Evolutionary conservation across 2,113 vertebrate genomes (phyloP), one percentile per base, ranked within the genome.

Genomic region (Oncorhynchus nerka): DNA sequence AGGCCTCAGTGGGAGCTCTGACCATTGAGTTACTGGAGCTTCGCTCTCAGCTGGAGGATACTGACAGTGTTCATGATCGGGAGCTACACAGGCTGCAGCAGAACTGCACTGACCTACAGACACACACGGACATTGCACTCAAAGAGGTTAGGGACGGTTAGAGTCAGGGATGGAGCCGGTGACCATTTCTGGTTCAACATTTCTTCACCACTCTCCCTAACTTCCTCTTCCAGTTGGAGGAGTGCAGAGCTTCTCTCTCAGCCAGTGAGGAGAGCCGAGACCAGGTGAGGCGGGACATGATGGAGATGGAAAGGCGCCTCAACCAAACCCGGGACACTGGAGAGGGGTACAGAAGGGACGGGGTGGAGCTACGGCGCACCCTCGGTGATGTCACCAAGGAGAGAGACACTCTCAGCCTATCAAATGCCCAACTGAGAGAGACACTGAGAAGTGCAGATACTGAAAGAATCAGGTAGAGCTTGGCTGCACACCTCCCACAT

Each of bases 351-450:
- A 91, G 92, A 64, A 86, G 94, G 86, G 94, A 95, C 55, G 84
- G 24, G 1, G 55, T 76, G 0, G 97, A 97, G 71, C 89, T 97
- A 8, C 91, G 92, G 0, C 90, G 96, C 70, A 87, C 87, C 2
- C 86, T 97, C 57, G 49, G 80, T 0, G 96, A 98, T 0, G 86
- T 95, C 9, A 83, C 81, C 32, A 94, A 94, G 79, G 97, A 97
- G 88, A 94, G 90, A 2, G 95, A 97, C n/a, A 88, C 94, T 1
- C 85, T 99, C 75, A 89, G 87, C 84, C 93, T 92, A 30, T 97
- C 96, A 59, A 98, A 97, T 0, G 77, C 82, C 77, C 95, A 97
- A 85, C 94, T 99, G 79, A 92, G 97, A 59, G 91, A 89, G 0
- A 88, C 92, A 0, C 88, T 99, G 76, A 92, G 94, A 73, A 86